phyloP scores from a whole-genome alignment of 2,888 invertebrate genomes.

The Pterobdella sp. region DNA sequence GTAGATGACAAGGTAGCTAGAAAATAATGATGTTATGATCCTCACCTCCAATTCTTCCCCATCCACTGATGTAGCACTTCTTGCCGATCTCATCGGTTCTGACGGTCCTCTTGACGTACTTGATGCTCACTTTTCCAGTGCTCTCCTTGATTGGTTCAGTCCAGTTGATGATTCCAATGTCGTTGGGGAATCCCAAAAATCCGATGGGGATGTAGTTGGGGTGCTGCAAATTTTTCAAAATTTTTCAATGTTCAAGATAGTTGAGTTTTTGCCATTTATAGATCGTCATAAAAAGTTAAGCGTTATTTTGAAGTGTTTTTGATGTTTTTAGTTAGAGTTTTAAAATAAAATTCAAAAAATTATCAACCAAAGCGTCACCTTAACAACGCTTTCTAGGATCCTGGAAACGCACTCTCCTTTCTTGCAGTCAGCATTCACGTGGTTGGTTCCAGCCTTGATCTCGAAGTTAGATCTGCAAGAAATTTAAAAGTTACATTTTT shows the following conservation, averaged over 20 bases:
- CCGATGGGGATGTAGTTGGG: constrained; percentile 10
- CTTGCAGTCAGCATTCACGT: neutral
- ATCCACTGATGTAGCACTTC: constrained; percentile 30
- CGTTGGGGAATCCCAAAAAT: constrained; percentile 23
- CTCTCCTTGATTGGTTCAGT: constrained; percentile 1
- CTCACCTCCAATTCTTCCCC: constrained; percentile 30
- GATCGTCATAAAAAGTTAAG: no score
- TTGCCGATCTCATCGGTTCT: constrained; percentile 17
- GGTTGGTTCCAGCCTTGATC: constrained; percentile 16
- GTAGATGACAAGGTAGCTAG: no score
- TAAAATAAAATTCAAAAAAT: neutral
- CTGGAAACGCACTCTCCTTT: neutral
- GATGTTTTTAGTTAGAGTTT: neutral
- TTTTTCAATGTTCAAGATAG: neutral
- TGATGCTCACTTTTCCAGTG: constrained; percentile 14
- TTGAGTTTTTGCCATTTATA: no score
- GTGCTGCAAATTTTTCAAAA: constrained; percentile 21
- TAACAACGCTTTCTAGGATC: neutral
- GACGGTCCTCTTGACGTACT: constrained; percentile 22
- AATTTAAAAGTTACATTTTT: no score
- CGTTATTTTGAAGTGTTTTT: neutral
- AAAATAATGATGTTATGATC: no score
- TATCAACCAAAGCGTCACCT: neutral
- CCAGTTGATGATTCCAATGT: constrained; percentile 24
- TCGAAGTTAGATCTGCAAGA: neutral